Conservation (phyloP, 1,140 invertebrate species). For the Drosophila pruinosa region DNA sequence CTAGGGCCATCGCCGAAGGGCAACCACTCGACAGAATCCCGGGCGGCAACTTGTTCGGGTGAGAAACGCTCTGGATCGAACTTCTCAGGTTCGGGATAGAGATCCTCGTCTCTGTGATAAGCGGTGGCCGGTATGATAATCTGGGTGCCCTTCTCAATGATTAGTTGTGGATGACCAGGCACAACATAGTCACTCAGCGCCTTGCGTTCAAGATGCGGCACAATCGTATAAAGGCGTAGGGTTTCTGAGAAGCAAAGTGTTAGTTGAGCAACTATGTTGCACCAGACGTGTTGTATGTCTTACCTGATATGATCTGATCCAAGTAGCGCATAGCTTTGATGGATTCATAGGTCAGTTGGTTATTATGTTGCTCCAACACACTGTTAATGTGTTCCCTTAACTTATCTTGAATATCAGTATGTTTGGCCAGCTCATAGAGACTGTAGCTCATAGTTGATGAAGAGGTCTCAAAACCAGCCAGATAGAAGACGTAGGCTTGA, state of each 20-base stretch:
- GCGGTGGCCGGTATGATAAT: conserved; percentile 85
- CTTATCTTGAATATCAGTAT: conserved; percentile 84
- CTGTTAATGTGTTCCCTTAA: conserved; percentile 82
- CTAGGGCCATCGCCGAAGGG: conserved; percentile 87
- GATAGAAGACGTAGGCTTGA: conserved; percentile 83
- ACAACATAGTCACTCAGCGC: conserved; percentile 86
- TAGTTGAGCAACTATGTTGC: neutral
- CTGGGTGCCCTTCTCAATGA: conserved; percentile 85
- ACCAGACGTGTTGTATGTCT: neutral
- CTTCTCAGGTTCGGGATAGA: conserved; percentile 84
- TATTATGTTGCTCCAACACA: conserved; percentile 81
- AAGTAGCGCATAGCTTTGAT: conserved; percentile 83
- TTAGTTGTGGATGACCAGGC: conserved; percentile 84
- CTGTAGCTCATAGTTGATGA: conserved; percentile 84
- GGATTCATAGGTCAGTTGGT: conserved; percentile 61
- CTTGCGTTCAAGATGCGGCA: conserved; percentile 84
- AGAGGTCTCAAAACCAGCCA: conserved; percentile 87
- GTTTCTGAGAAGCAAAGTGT: conserved; percentile 84
- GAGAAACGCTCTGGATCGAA: conserved; percentile 85
- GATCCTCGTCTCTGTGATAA: conserved; percentile 85
- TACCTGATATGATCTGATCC: conserved; percentile 84
- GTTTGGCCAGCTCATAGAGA: conserved; percentile 83
- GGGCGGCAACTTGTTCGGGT: conserved; percentile 82
- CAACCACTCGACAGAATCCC: conserved; percentile 83
- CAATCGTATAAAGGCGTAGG: conserved; percentile 86